Conservation (phyloP, 2,888 invertebrate genomes). For the Keiferia lycopersicella region DNA sequence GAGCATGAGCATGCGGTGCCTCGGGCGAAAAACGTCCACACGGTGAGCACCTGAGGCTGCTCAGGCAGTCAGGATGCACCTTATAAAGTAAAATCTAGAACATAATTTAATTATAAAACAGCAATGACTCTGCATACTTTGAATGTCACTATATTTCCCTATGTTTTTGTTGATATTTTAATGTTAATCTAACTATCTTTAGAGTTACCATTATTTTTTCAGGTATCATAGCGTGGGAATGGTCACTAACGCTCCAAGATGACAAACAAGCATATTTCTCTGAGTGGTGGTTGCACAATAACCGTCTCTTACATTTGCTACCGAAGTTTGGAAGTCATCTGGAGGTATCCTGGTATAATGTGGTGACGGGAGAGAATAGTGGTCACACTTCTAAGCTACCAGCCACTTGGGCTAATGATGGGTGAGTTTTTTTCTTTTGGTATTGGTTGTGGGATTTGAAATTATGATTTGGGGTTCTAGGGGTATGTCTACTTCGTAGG, state of each 20-base stretch:
- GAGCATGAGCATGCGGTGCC: no score
- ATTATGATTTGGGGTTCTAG: no score
- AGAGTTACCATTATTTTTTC: neutral
- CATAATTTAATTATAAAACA: no score
- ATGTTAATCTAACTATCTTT: no score
- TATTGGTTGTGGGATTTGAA: neutral
- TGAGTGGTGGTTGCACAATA: slow-evolving; percentile 82
- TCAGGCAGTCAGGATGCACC: no score
- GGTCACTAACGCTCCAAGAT: slow-evolving; percentile 82
- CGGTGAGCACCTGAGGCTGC: no score
- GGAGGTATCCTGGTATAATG: slow-evolving; percentile 84
- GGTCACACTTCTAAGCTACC: slow-evolving; percentile 80
- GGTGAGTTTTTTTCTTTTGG: slow-evolving; percentile 51
- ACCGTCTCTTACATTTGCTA: slow-evolving; percentile 82
- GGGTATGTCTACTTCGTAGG: no score
- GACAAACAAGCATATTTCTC: slow-evolving; percentile 67
- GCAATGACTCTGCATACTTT: no score
- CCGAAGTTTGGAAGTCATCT: slow-evolving; percentile 83
- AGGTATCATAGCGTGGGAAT: slow-evolving; percentile 87
- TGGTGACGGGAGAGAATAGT: slow-evolving; percentile 81
- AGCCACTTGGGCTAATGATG: slow-evolving; percentile 83
- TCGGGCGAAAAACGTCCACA: no score
- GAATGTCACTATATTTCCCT: no score
- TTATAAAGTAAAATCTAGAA: no score
- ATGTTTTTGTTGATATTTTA: no score